A percentile compares a stretch with the other conserved stretches of the same genome.
These are phyloP conservation scores for Hippocampus kuda DNA, from an alignment of 2,797 vertebrate species.

Conservation along the genomic window DNA sequence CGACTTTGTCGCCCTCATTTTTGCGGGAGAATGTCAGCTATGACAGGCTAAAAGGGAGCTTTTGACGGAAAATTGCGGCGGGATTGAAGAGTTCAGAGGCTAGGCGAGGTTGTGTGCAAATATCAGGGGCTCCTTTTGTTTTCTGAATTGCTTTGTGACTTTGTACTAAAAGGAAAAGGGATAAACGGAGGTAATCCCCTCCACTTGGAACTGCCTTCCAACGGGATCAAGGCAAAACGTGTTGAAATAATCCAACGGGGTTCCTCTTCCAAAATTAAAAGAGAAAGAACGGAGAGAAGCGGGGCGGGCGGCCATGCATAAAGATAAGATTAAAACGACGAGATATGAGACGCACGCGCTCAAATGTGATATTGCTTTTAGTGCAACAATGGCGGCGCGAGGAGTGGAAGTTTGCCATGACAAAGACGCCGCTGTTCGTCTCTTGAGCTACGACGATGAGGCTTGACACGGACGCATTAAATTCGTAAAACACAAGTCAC, in stretches of 20 bases:
- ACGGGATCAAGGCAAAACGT: conserved; percentile 50
- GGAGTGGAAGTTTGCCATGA: conserved; percentile 12
- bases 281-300: conserved; percentile 19
- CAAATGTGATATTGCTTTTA: conserved; percentile 13
- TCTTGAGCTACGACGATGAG: conserved; percentile 24
- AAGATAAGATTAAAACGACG: conserved; percentile 34
- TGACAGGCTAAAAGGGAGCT: not conserved
- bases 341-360: not conserved
- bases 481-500: conserved; percentile 40
- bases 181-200: conserved; percentile 56
- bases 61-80: not conserved
- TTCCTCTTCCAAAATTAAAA: conserved; percentile 42
- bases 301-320: conserved; percentile 10
- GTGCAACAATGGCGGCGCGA: conserved; percentile 10
- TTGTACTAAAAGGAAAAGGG: conserved; percentile 48
- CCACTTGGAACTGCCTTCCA: conserved; percentile 51
- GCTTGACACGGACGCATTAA: conserved; percentile 29
- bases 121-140: conserved; percentile 40
- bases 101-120: conserved; percentile 33
- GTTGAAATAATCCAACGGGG: conserved; percentile 54
- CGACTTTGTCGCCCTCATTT: not conserved
- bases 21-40: not conserved
- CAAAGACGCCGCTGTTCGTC: conserved; percentile 16
- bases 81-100: conserved; percentile 5
- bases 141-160: conserved; percentile 49